A percentile compares a stretch with the other conserved stretches of the same genome.
These are phyloP conservation scores for Bombus picipes DNA, from an alignment of 1,140 invertebrate genomes.

Conservation along the genomic window DNA sequence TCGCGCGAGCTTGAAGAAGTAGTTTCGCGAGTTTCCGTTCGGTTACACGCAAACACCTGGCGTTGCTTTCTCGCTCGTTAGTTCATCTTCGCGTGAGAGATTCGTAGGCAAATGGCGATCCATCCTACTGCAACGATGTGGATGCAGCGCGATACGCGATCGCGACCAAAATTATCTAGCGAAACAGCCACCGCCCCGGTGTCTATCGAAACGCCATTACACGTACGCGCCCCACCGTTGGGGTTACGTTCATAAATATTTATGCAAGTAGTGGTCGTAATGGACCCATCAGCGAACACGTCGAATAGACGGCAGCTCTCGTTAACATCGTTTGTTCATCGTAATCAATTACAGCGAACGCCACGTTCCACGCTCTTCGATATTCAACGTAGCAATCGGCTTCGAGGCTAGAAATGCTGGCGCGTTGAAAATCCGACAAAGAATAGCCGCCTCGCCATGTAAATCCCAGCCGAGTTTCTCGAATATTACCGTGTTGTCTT, in stretches of 20 bases:
- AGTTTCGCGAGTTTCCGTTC: neutral
- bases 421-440: neutral
- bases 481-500: slow-evolving; percentile 9
- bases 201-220: slow-evolving; percentile 1
- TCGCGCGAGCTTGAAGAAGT: neutral
- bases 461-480: neutral
- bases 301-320: neutral
- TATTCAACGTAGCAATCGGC: neutral
- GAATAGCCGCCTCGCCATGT: neutral
- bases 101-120: too few relatives aligned
- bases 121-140: too few relatives aligned
- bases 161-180: neutral
- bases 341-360: neutral
- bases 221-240: neutral
- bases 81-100: neutral
- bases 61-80: neutral
- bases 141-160: too few relatives aligned
- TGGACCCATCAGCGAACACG: neutral
- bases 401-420: too few relatives aligned
- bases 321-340: neutral
- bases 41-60: neutral
- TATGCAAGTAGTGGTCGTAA: slow-evolving; percentile 7
- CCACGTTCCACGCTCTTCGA: neutral
- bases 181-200: neutral
- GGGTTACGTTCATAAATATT: slow-evolving; percentile 20